phyloP scores from a whole-genome alignment of 2,113 vertebrate genomes.

The Naja naja region DNA sequence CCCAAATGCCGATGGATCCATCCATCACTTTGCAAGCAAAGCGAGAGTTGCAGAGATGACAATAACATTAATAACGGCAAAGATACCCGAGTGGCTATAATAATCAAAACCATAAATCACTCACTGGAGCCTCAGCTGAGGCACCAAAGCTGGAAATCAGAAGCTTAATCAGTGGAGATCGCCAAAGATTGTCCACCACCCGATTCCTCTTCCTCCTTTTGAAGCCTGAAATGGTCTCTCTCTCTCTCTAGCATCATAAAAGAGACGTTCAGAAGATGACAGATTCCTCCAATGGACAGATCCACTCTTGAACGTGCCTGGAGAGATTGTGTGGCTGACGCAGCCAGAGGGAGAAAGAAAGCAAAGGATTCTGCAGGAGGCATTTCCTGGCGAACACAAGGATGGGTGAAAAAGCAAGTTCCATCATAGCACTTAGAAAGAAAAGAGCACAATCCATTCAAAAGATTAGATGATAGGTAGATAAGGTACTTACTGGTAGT shows the following conservation, averaged over 20 bases:
- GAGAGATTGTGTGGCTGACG: background rate
- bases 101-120: slow-evolving; percentile 32
- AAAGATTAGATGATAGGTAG: background rate
- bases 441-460: background rate
- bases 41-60: background rate
- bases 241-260: background rate
- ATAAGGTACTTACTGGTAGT: no score
- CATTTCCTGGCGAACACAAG: background rate
- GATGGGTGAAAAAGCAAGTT: background rate
- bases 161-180: background rate
- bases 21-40: slow-evolving; percentile 4
- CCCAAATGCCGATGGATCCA: background rate
- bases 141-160: background rate
- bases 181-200: background rate
- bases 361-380: background rate
- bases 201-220: background rate
- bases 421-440: background rate
- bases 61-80: slow-evolving; percentile 21
- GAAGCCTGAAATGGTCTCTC: background rate
- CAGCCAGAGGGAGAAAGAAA: background rate
- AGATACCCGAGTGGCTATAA: slow-evolving; percentile 17
- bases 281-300: background rate
- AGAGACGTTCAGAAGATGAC: background rate
- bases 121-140: background rate
- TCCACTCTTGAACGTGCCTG: background rate